phyloP scores from a whole-genome alignment of 2,888 invertebrate genomes.

The Sarcophaga rosellei region DNA sequence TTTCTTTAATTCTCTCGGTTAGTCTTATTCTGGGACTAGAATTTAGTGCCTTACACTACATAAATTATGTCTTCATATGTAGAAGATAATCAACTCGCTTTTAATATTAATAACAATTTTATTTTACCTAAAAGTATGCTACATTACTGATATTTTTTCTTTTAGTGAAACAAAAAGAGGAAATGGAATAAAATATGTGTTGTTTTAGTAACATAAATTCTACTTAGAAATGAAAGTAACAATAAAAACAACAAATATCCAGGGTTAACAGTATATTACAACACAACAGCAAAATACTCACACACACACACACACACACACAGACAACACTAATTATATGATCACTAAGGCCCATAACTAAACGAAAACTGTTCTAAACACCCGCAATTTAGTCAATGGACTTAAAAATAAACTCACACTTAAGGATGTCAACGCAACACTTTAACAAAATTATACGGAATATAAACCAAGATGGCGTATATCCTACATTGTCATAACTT shows the following conservation, averaged over 20 bases:
- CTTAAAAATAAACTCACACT: not conserved
- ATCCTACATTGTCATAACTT: not conserved
- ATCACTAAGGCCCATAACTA: not conserved
- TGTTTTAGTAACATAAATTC: not conserved
- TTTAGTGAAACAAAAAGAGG: not conserved
- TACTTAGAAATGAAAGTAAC: not conserved
- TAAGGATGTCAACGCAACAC: not conserved
- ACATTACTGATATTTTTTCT: not conserved
- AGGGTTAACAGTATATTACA: not conserved
- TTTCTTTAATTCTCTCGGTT: too few species aligned
- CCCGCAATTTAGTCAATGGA: not conserved
- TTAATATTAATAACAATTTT: not conserved
- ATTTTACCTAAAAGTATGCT: conserved; percentile 1
- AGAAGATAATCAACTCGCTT: not conserved
- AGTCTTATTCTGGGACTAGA: too few species aligned
- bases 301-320: not conserved
- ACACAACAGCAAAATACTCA: not conserved
- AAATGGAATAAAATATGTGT: not conserved
- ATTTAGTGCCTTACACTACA: not conserved
- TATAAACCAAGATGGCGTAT: not conserved
- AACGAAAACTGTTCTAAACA: not conserved
- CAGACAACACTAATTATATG: not conserved
- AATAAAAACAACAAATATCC: not conserved
- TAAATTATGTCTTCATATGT: not conserved
- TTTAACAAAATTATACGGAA: conserved; percentile 1